Base-by-base conservation (phyloP, 2,113 vertebrate species). In the Butorides virescens region DNA sequence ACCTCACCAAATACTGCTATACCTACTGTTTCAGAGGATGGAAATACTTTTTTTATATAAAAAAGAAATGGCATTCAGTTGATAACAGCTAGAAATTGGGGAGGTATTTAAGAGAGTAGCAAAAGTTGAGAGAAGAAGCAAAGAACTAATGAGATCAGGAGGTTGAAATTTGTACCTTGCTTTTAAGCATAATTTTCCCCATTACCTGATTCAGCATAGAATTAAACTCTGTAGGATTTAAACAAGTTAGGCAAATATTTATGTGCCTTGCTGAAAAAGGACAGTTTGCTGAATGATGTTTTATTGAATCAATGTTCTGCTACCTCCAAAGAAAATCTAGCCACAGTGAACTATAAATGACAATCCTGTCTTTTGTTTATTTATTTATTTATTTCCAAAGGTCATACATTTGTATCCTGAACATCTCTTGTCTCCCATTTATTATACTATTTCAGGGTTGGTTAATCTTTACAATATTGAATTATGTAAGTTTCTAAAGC, bases 381-480 rank as follows among this genome's bases (percentile, higher is more conserved):
- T 80, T 94, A 66, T 90, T 87, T 92, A 63, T 93, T 95, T 95
- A 37, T 94, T 93, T 96, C 49, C 75, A 96, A 95, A 95, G 95
- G 95, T 94, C 96, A 96, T 62, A 63, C 67, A 74, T 97, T 95
- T 85, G 32, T 94, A 91, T 88, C 90, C 77, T 61, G 80, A 95
- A 82, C 67, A 91, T 91, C 71, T 91, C 86, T 50, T 2, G 0
- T 92, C 25, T 95, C 67, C 65, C 66, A 93, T 95, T 96, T 93
- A 93, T 95, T 94, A 91, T 65, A 95, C 72, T 85, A 75, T 94
- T 97, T 95, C 80, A 93, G 47, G 93, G 70, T 79, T 97, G 88
- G 77, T 96, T 97, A 95, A 76, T 94, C 90, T 95, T 93, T 97
- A 94, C 71, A 91, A 67, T 71, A 92, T 91, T 97, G 90, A 96